Evolutionary conservation across 2,113 vertebrate genomes (phyloP).

Genomic region (Hiodon alosoides): DNA sequence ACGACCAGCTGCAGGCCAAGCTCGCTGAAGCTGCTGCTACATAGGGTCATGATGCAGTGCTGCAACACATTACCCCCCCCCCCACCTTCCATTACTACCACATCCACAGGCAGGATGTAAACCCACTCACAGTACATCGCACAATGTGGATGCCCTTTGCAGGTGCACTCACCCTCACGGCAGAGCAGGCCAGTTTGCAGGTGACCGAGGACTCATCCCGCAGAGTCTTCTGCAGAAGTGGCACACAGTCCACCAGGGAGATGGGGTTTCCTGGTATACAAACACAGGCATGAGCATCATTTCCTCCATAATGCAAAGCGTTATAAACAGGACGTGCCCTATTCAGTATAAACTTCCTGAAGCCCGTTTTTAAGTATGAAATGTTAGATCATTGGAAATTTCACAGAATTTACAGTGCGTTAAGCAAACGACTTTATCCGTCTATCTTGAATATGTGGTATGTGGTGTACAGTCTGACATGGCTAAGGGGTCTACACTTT

Average conservation of each 20-base stretch:
- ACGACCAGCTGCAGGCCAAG: conserved; percentile 83
- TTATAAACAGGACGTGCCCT: too few species aligned
- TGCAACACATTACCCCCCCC: conserved; percentile 45
- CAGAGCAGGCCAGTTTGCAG: conserved; percentile 87
- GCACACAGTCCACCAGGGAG: conserved; percentile 80
- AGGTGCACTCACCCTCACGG: conserved; percentile 74
- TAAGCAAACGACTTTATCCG: too few species aligned
- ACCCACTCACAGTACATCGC: not conserved
- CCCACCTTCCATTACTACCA: not conserved
- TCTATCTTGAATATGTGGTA: too few species aligned
- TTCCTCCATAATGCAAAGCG: too few species aligned
- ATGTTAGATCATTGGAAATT: too few species aligned
- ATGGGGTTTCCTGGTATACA: conserved; percentile 69
- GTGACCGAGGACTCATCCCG: conserved; percentile 93
- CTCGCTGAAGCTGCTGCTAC: conserved; percentile 81
- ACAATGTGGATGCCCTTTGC: not conserved
- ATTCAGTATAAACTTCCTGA: too few species aligned
- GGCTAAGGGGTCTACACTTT: too few species aligned
- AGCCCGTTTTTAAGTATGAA: too few species aligned
- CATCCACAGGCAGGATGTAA: not conserved
- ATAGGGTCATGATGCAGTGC: conserved; percentile 87
- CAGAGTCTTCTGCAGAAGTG: conserved; percentile 75
- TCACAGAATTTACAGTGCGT: too few species aligned
- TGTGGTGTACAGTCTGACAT: too few species aligned
- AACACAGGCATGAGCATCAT: too few species aligned